phyloP scores from a whole-genome alignment of 1,140 invertebrate genomes.

The Philaenus spumarius region DNA sequence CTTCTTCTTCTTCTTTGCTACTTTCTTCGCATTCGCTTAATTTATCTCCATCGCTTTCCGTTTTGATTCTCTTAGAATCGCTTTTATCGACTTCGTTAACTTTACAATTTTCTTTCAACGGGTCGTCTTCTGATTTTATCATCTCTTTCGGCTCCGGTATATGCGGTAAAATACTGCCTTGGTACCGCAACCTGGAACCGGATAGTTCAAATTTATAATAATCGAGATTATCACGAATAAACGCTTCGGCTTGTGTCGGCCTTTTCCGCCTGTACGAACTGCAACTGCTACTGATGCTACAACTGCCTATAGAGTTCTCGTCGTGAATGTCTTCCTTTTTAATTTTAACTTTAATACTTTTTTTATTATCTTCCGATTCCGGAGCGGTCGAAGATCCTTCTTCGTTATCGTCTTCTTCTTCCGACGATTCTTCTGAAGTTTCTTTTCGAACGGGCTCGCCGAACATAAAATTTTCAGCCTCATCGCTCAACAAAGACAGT shows the following conservation, averaged over 20 bases:
- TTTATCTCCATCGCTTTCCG: constrained; percentile 16
- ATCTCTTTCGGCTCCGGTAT: neutral
- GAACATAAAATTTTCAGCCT: constrained; percentile 80
- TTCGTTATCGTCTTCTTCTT: constrained; percentile 17
- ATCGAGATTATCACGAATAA: constrained; percentile 52
- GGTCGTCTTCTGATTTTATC: neutral
- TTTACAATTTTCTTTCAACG: neutral
- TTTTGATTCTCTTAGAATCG: neutral
- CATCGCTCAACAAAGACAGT: constrained; percentile 64
- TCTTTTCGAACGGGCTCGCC: constrained; percentile 49
- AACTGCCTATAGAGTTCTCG: constrained; percentile 9
- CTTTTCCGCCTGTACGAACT: constrained; percentile 8
- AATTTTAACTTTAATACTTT: neutral
- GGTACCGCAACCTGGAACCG: constrained; percentile 46
- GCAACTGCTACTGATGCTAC: constrained; percentile 7
- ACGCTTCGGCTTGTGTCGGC: constrained; percentile 49
- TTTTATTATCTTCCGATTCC: constrained; percentile 6
- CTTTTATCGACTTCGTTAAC: neutral
- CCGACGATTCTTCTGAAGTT: constrained; percentile 42
- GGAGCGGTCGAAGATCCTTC: neutral
- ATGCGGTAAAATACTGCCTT: constrained; percentile 27
- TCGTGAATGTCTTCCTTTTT: constrained; percentile 5
- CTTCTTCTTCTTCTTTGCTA: constrained; percentile 38
- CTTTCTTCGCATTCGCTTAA: constrained; percentile 35
- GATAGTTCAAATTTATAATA: constrained; percentile 56